Conservation (phyloP, 1,140 invertebrate genomes). For the Eciton burchellii region DNA sequence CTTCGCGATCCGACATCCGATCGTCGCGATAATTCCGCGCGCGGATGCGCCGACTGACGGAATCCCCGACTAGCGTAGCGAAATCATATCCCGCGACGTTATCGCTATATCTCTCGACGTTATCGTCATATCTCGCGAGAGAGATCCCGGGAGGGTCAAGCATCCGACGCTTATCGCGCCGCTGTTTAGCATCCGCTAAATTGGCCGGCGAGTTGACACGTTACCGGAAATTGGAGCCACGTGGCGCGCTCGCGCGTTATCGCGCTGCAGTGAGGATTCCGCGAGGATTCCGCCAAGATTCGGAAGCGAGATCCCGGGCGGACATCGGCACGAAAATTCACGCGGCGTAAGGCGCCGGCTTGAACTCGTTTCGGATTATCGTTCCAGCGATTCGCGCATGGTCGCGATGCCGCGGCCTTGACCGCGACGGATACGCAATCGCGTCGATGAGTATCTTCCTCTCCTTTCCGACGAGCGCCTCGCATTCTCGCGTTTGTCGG, state of each 20-base stretch:
- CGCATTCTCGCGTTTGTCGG: slow-evolving; percentile 36
- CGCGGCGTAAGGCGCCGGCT: background rate
- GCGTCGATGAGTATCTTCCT: slow-evolving; percentile 8
- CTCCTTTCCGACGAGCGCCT: slow-evolving; percentile 20
- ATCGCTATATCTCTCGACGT: too few relatives aligned
- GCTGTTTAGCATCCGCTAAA: slow-evolving; percentile 26
- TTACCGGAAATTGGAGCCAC: slow-evolving; percentile 3
- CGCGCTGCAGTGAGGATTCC: background rate
- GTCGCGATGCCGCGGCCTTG: too few relatives aligned
- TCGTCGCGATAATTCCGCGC: background rate
- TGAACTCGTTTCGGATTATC: slow-evolving; percentile 49
- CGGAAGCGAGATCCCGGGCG: background rate
- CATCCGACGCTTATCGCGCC: slow-evolving; percentile 22
- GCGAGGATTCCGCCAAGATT: background rate
- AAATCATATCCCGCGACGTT: slow-evolving; percentile 5
- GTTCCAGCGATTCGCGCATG: slow-evolving; percentile 13
- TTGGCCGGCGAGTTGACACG: background rate
- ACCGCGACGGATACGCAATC: slow-evolving; percentile 31
- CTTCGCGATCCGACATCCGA: background rate
- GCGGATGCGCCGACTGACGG: background rate
- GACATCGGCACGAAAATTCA: background rate
- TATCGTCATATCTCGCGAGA: slow-evolving; percentile 7
- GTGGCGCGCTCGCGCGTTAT: background rate
- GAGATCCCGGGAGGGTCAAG: slow-evolving; percentile 24
- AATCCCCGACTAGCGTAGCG: background rate